phyloP scores from a whole-genome alignment of 2,797 vertebrate genomes.

The Halcyon badia region DNA sequence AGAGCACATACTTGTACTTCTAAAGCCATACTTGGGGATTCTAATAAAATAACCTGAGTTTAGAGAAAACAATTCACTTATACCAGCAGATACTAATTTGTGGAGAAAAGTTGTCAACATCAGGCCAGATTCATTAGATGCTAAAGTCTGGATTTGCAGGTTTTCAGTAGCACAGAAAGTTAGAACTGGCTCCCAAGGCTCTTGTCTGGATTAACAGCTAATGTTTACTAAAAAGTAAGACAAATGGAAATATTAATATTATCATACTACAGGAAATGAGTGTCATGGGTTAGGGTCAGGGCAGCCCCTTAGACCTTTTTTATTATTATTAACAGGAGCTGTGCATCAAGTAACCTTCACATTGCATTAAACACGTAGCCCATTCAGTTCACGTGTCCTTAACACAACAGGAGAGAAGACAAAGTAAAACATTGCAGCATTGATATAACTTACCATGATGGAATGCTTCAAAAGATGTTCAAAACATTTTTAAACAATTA shows the following conservation, averaged over 20 bases:
- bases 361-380: neutral
- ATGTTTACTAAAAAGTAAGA: neutral
- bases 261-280: neutral
- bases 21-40: neutral
- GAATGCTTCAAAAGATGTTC: neutral
- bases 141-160: neutral
- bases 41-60: neutral
- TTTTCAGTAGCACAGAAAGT: neutral
- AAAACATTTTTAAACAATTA: slow-evolving; percentile 49
- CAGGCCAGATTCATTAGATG: neutral
- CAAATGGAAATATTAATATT: neutral
- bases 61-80: neutral
- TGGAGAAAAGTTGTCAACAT: neutral
- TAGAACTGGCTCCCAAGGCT: neutral
- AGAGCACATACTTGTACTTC: neutral
- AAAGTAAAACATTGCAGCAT: neutral
- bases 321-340: neutral
- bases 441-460: neutral
- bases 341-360: neutral
- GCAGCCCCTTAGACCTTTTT: neutral
- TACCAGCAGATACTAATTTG: neutral
- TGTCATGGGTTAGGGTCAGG: too few relatives aligned
- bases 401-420: neutral
- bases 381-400: neutral
- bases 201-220: neutral